Evolutionary conservation across 2,113 vertebrate species (phyloP), one percentile per base, ranked within the genome.

Genomic region (Cheilinus undulatus): DNA sequence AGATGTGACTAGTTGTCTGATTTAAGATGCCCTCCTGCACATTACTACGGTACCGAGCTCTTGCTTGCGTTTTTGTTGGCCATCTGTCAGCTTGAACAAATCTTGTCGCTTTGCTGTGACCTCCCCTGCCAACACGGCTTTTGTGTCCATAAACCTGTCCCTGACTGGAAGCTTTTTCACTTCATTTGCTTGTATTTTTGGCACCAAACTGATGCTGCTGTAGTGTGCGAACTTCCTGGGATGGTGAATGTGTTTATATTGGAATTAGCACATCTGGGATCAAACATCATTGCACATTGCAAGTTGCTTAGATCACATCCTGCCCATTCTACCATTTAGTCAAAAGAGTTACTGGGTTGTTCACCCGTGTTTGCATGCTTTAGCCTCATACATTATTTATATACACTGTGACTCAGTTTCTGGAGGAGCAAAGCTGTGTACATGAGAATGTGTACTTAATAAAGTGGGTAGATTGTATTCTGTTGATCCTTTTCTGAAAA

Each of bases 321-420:
- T 80, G 46, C 49, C 65, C 72, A 72, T 78, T 81, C 60, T 70
- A 72, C 2, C 36, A 63, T 83, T 83, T 77, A 85, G 77, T 61
- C 59, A 64, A 66, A 34, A 80, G 66, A 66, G 48, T 69, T 66
- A 72, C 73, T 61, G 46, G 81, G 83, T 42, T 71, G 77, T 26
- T 69, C 58, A 73, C 59, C 58, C 26, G 64, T 69, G 66, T 77
- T 78, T 80, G 75, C 75, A 70, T 79, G 79, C 70, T 70, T 84
- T 52, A 76, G 50, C 54, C 62, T 78, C 67, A 80, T 87, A 49
- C 53, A 82, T 73, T 83, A 88, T 90, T 85, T 40, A 87, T 83
- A 61, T 69, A 72, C 60, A 71, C 51, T 56, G 32, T 80, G 73
- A 82, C 38, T 87, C 59, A 68, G 52, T 84, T 76, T 72, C 76